These are phyloP conservation scores for Polypterus senegalus DNA, from an alignment of 2,113 vertebrate species.

Conservation along the genomic window DNA sequence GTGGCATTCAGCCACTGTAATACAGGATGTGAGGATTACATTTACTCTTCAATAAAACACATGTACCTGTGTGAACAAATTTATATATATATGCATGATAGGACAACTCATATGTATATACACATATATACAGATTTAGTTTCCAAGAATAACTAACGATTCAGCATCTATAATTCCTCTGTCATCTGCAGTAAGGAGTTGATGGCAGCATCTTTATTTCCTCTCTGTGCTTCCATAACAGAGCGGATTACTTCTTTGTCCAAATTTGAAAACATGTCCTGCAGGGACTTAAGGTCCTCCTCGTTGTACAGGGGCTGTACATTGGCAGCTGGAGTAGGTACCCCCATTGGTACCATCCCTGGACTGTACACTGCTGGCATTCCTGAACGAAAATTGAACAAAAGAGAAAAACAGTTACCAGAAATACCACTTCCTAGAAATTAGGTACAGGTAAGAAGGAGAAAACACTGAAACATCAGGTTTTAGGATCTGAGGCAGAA, in stretches of 20 bases:
- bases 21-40: too few species aligned
- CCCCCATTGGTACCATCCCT: conserved; percentile 69
- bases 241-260: conserved; percentile 86
- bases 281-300: conserved; percentile 82
- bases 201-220: conserved; percentile 81
- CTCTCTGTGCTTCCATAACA: conserved; percentile 85
- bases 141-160: conserved; percentile 13
- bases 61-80: too few species aligned
- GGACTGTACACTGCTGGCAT: conserved; percentile 79
- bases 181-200: conserved; percentile 94
- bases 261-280: conserved; percentile 96
- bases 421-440: background rate
- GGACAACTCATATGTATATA: background rate
- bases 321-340: conserved; percentile 54
- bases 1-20: too few species aligned
- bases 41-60: too few species aligned
- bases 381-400: conserved; percentile 37
- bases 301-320: conserved; percentile 61
- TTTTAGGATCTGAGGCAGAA: too few species aligned
- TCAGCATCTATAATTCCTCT: conserved; percentile 71
- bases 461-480: background rate
- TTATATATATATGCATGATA: too few species aligned
- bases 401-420: background rate
- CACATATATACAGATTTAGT: conserved; percentile 18
- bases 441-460: background rate